Base-by-base conservation (phyloP, 2,797 vertebrate genomes). In the Brachyrhaphis roseni region DNA sequence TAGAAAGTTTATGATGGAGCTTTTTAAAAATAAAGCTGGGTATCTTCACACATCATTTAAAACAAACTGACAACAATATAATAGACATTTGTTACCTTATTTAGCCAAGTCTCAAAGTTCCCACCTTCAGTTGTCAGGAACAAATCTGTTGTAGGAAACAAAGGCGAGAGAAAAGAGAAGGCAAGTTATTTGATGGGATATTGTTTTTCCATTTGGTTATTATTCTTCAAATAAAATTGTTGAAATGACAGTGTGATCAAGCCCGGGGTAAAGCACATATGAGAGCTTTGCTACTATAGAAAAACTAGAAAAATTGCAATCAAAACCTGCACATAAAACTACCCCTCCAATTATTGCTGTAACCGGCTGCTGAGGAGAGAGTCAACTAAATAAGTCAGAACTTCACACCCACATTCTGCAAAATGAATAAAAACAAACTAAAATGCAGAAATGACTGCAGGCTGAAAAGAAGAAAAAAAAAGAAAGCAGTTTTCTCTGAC, bases 91-190 rank as follows among this genome's bases (percentile, higher is more conserved):
- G 90, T 96, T 96, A 98, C 97, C 97, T 96, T 92, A 91, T 95
- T 98, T 87, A 96, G 83, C 97, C 97, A 98, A 0, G 94, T 97
- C 91, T 98, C 96, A 93, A 97, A 98, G 49, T 10, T 11, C 0
- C 88, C 78, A 8, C 71, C 81, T n/a, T 86, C 45, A 0, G 95
- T 97, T 8, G 97, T 98, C 77, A 98, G 96, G 91, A 98, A 97
- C 78, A 98, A 94, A 96, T 98, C 97, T 98, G 88, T 0, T 86
- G 87, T 41, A 18, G 34, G 71, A 1, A 83, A 18, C n/a, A 82
- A 57, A 90, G 80, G 88, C 74, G 45, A 23, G 81, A 10, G 59
- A 72, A 62, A 36, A 15, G 5, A 28, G 57, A 20, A 26, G 0
- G 23, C n/a, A 78, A 75, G 57, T 89, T 47, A 81, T 41, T 75